Evolutionary conservation across 2,797 vertebrate genomes (phyloP).

Genomic region (Xiphorhynchus erythropygius): DNA sequence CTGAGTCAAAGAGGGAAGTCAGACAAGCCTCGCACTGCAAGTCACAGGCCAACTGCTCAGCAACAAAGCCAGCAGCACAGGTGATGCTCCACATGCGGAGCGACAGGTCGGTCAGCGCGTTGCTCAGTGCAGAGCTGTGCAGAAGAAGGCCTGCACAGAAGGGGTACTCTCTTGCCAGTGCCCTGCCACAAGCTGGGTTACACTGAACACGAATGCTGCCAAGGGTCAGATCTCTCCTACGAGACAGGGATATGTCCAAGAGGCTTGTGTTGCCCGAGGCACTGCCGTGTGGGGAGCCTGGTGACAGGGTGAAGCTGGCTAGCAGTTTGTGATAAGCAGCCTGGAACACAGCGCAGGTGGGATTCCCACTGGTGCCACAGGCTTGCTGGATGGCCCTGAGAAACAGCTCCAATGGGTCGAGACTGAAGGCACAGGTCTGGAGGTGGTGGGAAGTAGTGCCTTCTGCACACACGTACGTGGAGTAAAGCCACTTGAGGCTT

Average conservation of each 20-base stretch:
- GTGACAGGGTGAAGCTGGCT: background rate
- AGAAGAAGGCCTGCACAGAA: background rate
- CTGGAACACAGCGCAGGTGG: constrained; percentile 52
- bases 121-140: background rate
- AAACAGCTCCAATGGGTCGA: constrained; percentile 61
- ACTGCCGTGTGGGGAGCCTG: background rate
- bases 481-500: constrained; percentile 68
- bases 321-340: constrained; percentile 58
- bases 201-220: constrained; percentile 26
- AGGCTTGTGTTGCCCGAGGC: background rate
- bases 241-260: background rate
- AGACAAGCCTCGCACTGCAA: constrained; percentile 55
- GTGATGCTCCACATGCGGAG: background rate
- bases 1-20: constrained; percentile 49
- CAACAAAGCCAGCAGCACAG: background rate
- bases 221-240: constrained; percentile 46
- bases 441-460: background rate
- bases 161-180: background rate
- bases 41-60: constrained; percentile 28
- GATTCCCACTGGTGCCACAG: background rate
- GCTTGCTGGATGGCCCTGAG: constrained; percentile 31
- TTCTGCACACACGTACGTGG: background rate
- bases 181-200: background rate
- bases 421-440: constrained; percentile 45
- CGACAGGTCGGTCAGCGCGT: constrained; percentile 22